These are phyloP conservation scores for Xylota sylvarum DNA, from an alignment of 2,888 invertebrate genomes.

Conservation along the genomic window DNA sequence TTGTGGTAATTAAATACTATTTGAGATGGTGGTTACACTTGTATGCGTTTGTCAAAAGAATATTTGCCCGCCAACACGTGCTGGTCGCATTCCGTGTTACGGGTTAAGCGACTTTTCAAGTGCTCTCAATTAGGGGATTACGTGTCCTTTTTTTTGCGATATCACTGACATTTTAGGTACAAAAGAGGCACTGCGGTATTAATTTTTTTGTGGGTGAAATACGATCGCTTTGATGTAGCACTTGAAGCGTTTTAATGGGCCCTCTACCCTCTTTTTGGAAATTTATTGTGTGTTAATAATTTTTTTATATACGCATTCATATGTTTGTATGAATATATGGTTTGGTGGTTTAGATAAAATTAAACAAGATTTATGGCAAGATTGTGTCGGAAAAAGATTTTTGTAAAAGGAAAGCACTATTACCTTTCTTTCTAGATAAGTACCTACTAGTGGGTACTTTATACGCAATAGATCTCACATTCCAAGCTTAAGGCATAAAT, in stretches of 20 bases:
- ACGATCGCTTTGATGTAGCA: constrained; percentile 42
- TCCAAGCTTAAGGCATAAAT: no score
- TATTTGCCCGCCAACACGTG: constrained; percentile 27
- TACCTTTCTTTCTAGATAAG: no score
- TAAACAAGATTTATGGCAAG: no score
- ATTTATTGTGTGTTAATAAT: constrained; percentile 36
- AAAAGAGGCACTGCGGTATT: neutral
- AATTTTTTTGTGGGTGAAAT: constrained; percentile 43
- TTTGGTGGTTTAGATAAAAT: no score
- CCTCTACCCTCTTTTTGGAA: neutral
- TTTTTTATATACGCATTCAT: neutral
- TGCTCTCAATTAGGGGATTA: constrained; percentile 47
- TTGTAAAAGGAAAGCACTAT: no score
- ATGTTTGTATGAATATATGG: neutral
- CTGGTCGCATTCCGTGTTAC: constrained; percentile 18
- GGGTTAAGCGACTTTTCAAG: constrained; percentile 55
- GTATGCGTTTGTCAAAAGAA: constrained; percentile 2
- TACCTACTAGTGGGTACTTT: no score
- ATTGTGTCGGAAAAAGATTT: no score
- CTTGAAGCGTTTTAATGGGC: constrained; percentile 5
- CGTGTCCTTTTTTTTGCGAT: neutral
- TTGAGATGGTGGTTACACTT: neutral
- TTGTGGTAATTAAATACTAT: neutral
- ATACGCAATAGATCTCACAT: no score
- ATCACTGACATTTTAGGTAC: neutral